A percentile compares a stretch with the other conserved stretches of the same genome.
These are phyloP conservation scores for Steinernema hermaphroditum DNA, from an alignment of 2,888 invertebrate genomes.

Conservation along the genomic window DNA sequence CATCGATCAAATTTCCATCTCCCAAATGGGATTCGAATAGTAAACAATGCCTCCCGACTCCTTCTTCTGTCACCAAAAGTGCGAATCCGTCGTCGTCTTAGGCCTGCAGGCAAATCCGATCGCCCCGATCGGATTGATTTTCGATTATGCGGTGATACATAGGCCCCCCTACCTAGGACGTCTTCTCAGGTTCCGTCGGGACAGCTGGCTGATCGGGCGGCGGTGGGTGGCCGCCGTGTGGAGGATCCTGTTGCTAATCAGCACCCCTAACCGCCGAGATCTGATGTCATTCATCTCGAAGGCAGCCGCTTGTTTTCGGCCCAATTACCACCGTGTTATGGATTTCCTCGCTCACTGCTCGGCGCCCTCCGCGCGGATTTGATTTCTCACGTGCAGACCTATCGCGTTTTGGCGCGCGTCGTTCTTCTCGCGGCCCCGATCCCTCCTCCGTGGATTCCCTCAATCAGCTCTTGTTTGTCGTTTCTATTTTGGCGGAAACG, in stretches of 20 bases:
- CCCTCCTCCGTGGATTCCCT: too few relatives aligned
- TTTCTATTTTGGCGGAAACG: too few relatives aligned
- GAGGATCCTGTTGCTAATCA: not conserved
- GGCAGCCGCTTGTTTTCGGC: slow-evolving; percentile 18
- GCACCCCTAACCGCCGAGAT: not conserved
- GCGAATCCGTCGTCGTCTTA: too few relatives aligned
- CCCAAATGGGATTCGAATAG: slow-evolving; percentile 23
- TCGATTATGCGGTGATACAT: slow-evolving; percentile 14
- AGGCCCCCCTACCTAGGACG: not conserved
- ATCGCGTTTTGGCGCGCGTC: too few relatives aligned
- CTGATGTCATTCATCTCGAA: slow-evolving; percentile 22
- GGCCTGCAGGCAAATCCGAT: too few relatives aligned
- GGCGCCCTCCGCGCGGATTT: too few relatives aligned
- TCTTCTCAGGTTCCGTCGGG: not conserved
- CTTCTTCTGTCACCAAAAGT: too few relatives aligned
- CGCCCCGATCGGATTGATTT: not conserved
- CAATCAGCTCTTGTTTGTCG: too few relatives aligned
- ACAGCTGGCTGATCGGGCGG: slow-evolving; percentile 13
- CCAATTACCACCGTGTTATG: slow-evolving; percentile 17
- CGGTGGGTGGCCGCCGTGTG: not conserved
- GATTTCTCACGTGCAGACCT: too few relatives aligned
- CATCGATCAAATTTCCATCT: slow-evolving; percentile 19
- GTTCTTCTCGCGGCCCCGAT: too few relatives aligned
- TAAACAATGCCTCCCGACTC: slow-evolving; percentile 3
- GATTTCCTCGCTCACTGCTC: not conserved